Evolutionary conservation across 2,888 invertebrate genomes (phyloP), one percentile per base, ranked within the genome.

Genomic region (Latheticus oryzae): DNA sequence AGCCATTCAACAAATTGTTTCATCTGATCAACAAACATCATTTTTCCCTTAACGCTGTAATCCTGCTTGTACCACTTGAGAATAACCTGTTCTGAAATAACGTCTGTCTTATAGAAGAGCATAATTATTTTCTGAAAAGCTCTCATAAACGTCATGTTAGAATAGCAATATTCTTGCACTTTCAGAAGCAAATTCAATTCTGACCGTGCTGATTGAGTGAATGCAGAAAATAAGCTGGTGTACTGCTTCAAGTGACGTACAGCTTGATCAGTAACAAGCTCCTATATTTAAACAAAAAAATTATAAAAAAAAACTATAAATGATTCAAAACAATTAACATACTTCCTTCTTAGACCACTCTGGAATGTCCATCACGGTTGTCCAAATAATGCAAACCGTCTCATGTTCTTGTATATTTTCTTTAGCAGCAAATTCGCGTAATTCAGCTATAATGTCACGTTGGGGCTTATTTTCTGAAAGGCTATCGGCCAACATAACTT

Each of bases 71-170:
- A 97, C 97, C 97, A 97, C 81, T 93, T 94, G 73, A 97, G 83
- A 77, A 97, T 95, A 65, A 91, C 90, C 82, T 95, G 96, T 83
- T 97, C 97, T 16, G 94, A 93, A 68, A 97, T 85, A 62, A 97
- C 93, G 79, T 97, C 95, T 73, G 89, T 93, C 86, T 95, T 96
- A 84, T 97, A 97, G 82, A 97, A 90, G 76, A 97, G 88, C 80
- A 97, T 87, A 73, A 97, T 90, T 74, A 97, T 95, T 83, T 97
- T 97, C 79, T 94, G 94, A 87, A 97, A 97, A 79, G 94, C 94
- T 78, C 95, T 94, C 94, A 97, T 95, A 81, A 97, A 97, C 79
- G 92, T 94, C 96, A 97, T 97, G 84, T 97, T 97, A 78, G 96
- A 96, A 80, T 97, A 97, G 82, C 97, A 97, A 81, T 92, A 97